These are phyloP conservation scores for Drosophila punjabiensis DNA, from an alignment of 1,140 invertebrate species.

Conservation along the genomic window DNA sequence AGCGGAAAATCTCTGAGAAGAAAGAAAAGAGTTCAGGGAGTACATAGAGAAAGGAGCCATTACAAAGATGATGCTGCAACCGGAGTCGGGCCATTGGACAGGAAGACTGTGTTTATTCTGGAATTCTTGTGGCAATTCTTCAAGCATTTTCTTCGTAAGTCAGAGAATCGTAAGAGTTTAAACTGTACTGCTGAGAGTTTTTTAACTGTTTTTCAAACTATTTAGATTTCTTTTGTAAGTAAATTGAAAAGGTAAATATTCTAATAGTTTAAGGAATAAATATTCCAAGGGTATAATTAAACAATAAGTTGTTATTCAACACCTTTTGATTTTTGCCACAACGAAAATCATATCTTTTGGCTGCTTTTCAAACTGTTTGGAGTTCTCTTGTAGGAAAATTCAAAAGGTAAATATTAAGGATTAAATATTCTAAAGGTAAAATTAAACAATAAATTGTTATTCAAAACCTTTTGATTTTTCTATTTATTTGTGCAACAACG, in stretches of 20 bases:
- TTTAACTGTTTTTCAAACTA: not conserved
- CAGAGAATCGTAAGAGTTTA: not conserved
- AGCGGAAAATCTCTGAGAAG: conserved; percentile 12
- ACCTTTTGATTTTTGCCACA: no score
- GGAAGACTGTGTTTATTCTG: conserved; percentile 18
- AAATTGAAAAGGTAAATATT: not conserved
- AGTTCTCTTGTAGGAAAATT: no score
- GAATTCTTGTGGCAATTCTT: not conserved
- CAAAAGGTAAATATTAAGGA: no score
- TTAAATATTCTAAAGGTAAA: no score
- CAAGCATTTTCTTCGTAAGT: not conserved
- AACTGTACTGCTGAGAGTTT: not conserved
- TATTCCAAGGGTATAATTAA: no score
- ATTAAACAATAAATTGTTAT: no score
- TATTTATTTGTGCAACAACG: no score
- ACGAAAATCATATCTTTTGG: no score
- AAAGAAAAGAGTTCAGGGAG: conserved; percentile 2
- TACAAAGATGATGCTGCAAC: conserved; percentile 28
- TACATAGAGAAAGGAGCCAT: conserved; percentile 24
- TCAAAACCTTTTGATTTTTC: no score
- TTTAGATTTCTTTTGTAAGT: not conserved
- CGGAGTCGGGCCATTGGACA: conserved; percentile 4
- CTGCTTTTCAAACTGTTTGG: no score
- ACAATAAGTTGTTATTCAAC: no score
- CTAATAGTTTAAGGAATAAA: no score